Evolutionary conservation across 2,888 invertebrate genomes (phyloP).

Genomic region (Orgyia antiqua): DNA sequence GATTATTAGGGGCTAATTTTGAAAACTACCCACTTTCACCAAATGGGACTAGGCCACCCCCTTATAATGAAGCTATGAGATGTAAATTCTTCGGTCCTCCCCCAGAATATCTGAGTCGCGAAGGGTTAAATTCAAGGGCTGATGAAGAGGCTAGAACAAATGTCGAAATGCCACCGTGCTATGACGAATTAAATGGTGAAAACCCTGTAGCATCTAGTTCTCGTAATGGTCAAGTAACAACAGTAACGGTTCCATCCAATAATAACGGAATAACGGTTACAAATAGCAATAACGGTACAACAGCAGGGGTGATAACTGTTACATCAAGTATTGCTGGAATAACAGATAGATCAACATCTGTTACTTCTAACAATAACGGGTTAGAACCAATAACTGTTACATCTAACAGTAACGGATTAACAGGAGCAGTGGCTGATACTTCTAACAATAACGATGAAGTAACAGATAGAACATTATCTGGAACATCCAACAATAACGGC

Average conservation of each 20-base stretch:
- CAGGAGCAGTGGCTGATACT: neutral
- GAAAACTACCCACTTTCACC: slow-evolving; percentile 49
- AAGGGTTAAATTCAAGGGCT: slow-evolving; percentile 36
- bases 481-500: neutral
- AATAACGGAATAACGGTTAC: slow-evolving; percentile 13
- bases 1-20: slow-evolving; percentile 59
- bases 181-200: slow-evolving; percentile 47
- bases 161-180: slow-evolving; percentile 62
- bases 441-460: neutral
- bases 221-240: slow-evolving; percentile 15
- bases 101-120: slow-evolving; percentile 56
- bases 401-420: slow-evolving; percentile 1
- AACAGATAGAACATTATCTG: too few species aligned
- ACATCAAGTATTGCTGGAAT: too few species aligned
- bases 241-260: slow-evolving; percentile 1
- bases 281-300: too few species aligned
- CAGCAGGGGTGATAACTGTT: too few species aligned
- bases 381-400: slow-evolving; percentile 14
- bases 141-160: slow-evolving; percentile 53
- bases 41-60: slow-evolving; percentile 46
- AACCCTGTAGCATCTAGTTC: slow-evolving; percentile 5
- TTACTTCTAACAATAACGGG: slow-evolving; percentile 2
- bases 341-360: slow-evolving; percentile 20
- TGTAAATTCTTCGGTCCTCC: slow-evolving; percentile 67
- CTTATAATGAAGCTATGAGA: slow-evolving; percentile 60